These are phyloP conservation scores for Sphyrna mokarran DNA, from an alignment of 2,113 vertebrate genomes.

Conservation along the genomic window DNA sequence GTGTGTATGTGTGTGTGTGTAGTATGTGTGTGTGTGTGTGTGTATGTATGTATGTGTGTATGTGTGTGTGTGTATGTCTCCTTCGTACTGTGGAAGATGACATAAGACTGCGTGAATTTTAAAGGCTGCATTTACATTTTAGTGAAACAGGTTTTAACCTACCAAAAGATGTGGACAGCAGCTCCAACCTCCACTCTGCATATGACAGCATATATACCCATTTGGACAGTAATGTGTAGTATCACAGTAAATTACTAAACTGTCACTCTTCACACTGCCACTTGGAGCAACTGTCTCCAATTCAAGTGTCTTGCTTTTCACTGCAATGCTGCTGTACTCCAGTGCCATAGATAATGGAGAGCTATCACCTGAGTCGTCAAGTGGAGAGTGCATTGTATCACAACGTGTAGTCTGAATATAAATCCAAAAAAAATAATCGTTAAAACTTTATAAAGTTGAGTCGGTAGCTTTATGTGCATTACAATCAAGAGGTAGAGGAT, in stretches of 20 bases:
- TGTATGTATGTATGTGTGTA: no score
- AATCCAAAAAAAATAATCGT: background rate
- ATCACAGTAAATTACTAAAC: constrained; percentile 51
- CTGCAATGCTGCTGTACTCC: constrained; percentile 41
- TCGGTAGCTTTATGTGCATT: background rate
- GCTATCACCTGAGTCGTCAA: constrained; percentile 47
- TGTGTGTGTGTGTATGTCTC: no score
- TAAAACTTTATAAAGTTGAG: background rate
- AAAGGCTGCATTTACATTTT: background rate
- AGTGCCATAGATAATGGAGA: constrained; percentile 43
- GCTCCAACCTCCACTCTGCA: constrained; percentile 44
- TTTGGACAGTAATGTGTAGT: constrained; percentile 45
- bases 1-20: no score
- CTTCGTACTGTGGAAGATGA: no score
- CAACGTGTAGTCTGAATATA: constrained; percentile 50
- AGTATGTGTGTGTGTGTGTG: no score
- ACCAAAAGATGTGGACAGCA: constrained; percentile 60
- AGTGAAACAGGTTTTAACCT: constrained; percentile 22
- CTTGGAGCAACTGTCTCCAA: constrained; percentile 38
- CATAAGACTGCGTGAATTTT: no score
- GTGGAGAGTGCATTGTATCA: constrained; percentile 50
- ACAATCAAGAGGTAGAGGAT: background rate
- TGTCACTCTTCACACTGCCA: constrained; percentile 16
- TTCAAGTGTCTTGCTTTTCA: constrained; percentile 33
- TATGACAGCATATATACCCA: constrained; percentile 52